These are phyloP conservation scores for Cercocebus atys DNA, from an alignment of 2,113 vertebrate genomes.

Conservation along the genomic window DNA sequence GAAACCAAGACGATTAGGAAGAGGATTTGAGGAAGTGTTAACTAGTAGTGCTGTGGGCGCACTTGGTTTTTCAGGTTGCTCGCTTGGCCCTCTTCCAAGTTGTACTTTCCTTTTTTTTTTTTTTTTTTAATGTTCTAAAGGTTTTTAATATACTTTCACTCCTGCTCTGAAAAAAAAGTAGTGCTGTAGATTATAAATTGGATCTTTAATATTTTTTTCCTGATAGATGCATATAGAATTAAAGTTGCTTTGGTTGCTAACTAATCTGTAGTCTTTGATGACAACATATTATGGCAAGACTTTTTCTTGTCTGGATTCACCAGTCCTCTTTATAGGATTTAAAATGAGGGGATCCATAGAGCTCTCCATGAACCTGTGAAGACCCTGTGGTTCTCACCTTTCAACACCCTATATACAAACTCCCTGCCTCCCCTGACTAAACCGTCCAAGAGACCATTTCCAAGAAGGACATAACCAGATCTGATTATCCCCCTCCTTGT, in stretches of 20 bases:
- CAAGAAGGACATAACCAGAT: neutral
- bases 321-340: neutral
- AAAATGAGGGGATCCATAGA: neutral
- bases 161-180: too few relatives aligned
- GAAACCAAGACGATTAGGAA: neutral
- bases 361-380: neutral
- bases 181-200: neutral
- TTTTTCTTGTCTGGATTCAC: neutral
- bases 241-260: neutral
- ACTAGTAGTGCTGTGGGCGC: neutral
- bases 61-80: too few relatives aligned
- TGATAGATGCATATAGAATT: neutral
- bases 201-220: neutral
- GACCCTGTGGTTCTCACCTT: neutral
- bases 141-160: too few relatives aligned
- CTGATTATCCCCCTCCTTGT: neutral
- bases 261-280: neutral
- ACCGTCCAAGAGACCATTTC: neutral
- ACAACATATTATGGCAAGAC: neutral
- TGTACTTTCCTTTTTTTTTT: too few relatives aligned
- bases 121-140: too few relatives aligned
- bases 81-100: too few relatives aligned
- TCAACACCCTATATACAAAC: neutral
- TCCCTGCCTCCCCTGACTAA: neutral
- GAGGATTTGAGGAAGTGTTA: constrained; percentile 1